Base-by-base conservation (phyloP, 2,113 vertebrate species). In the Oncorhynchus gorbuscha region DNA sequence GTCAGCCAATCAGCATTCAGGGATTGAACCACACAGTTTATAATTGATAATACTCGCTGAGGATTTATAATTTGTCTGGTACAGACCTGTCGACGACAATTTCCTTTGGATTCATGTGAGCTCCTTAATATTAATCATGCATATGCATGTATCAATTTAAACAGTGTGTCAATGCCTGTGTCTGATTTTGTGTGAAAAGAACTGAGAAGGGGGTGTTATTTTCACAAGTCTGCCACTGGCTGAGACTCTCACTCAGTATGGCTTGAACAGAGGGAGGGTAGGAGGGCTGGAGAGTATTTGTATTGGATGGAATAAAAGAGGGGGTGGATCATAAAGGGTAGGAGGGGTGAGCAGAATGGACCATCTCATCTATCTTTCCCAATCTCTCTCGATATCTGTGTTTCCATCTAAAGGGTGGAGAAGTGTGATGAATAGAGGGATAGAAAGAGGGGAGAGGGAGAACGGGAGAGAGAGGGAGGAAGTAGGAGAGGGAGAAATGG, bases 401-500 rank as follows among this genome's bases (percentile, higher is more conserved):
- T 69, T 69, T 70, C 35, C 18, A 49, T 5, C 74, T 74, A 89
- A 85, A 78, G 67, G 20, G 75, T 65, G 84, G 71, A 32, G 45
- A 72, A 39, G 71, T n/a, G 51, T 59, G 71, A 30, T 51, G 49
- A 39, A 71, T 73, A 75, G 18, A 76, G 73, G 61, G 69, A 62
- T 73, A 49, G 6, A 49, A 22, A 70, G 39, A 69, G 32, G 39
- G 16, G 20, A 7, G 30, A 20, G 28, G 65, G 28, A 20, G 26
- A 48, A 70, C 62, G 74, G 72, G 20, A 82, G 73, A 73, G 30
- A 71, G 55, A 74, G 69, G 77, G 24, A 71, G 80, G 85, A 64
- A 59, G 76, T 71, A 48, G 58, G 66, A 70, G 51, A 73, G 72
- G 80, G 18, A 75, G 77, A 75, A 28, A 72, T 73, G 78, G 62